phyloP scores from a whole-genome alignment of 2,113 vertebrate species.

The Phylloscopus trochilus region DNA sequence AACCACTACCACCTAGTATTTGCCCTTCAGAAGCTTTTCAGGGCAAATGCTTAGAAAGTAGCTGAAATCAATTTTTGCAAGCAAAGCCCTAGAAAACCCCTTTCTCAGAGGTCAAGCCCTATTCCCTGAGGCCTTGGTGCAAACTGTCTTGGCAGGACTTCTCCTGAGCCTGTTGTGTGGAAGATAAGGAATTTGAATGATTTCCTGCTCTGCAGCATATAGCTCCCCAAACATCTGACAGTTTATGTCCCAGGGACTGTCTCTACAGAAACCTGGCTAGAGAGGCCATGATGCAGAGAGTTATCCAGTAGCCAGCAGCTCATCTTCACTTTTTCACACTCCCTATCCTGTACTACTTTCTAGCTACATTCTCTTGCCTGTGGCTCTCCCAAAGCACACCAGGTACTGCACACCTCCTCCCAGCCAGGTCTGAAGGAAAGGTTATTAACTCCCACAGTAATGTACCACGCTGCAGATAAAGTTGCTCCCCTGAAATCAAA shows the following conservation, averaged over 20 bases:
- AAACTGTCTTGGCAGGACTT: constrained; percentile 21
- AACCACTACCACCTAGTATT: constrained; percentile 1
- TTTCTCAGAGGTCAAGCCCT: neutral
- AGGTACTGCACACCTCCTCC: neutral
- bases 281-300: neutral
- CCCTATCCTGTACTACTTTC: neutral
- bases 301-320: neutral
- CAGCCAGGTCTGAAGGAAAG: neutral
- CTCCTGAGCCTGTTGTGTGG: constrained; percentile 2
- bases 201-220: constrained; percentile 62
- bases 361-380: neutral
- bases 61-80: neutral
- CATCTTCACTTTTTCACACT: neutral
- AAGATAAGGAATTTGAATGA: constrained; percentile 68
- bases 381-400: neutral
- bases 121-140: neutral
- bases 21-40: neutral
- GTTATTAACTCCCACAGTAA: neutral
- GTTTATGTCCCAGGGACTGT: neutral
- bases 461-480: neutral
- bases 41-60: constrained; percentile 6
- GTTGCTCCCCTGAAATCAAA: neutral
- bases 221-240: constrained; percentile 37
- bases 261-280: constrained; percentile 39
- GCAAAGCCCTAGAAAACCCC: neutral